Evolutionary conservation across 2,888 invertebrate species (phyloP), one percentile per base, ranked within the genome.

Genomic region (Agelastica alni): DNA sequence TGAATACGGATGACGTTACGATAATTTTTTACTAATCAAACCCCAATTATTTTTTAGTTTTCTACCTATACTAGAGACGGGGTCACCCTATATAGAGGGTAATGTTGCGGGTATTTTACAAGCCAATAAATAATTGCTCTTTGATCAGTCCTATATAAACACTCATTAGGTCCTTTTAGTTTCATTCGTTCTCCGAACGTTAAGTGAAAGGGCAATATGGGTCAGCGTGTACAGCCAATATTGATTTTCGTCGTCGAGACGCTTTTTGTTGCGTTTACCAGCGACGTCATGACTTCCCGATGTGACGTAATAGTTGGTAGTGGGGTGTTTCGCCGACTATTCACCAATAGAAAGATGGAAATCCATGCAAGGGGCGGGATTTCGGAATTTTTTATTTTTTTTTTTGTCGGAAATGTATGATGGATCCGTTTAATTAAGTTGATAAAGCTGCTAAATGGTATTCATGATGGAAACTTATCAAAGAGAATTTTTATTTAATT

Each of bases 191-290:
- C 52, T 53, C 49, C 53, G 56, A 63, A 58, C 51, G 59, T 48
- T 61, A 67, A 70, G 70, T 70, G 70, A 70, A 70, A 71, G 68
- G 69, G 55, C 51, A 65, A 74, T 73, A 70, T 74, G 73, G 74
- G 74, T 74, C 74, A 74, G 71, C 73, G 67, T 70, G 73, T 69
- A 67, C 68, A 64, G 51, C 52, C 51, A 51, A 46, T 68, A 71
- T 71, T 70, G 70, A 70, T 37, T 28, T n/a, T 51, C 56, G 59
- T 59, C 62, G 64, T 61, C 65, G 67, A 64, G 67, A 61, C 60
- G 59, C 48, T 48, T 49, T 53, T n/a, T n/a, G n/a, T n/a, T 56
- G 56, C 58, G 43, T 56, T 53, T 48, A 53, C 45, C 60, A 36
- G 51, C 56, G 60, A 69, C 70, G 70, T 70, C 69, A 68, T 62